Base-by-base conservation (phyloP, 2,888 invertebrate species). In the Anorthoa munda region DNA sequence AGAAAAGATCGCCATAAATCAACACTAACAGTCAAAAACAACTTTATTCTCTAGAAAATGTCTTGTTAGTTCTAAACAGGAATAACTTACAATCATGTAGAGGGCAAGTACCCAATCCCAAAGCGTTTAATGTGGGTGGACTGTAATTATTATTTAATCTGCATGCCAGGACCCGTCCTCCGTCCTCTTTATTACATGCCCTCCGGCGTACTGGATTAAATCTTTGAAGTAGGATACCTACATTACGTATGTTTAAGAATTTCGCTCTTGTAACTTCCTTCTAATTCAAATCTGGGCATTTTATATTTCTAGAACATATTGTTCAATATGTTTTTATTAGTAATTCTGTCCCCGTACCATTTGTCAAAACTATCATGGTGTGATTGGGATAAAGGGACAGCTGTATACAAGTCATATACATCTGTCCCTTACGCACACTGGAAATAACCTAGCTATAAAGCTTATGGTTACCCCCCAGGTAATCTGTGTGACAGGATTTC, bases 111-210 rank as follows among this genome's bases (percentile, higher is more conserved):
- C 51, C 21, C 65, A 73, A 72, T 65, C 72, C 83, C 70, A 23
- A 58, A 70, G 51, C 74, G 74, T 70, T 72, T 72, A 65, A 77
- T 67, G 45, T 73, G 77, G 77, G 64, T 48, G 67, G 63, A 50
- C 58, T 64, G 75, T 79, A 77, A 78, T 77, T 82, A 84, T 67
- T 82, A 75, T 78, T 72, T 77, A 86, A 79, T 74, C 80, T 80
- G 31, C 60, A 61, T 63, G 55, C 56, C 70, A 61, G 48, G 80
- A 66, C 58, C 72, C 72, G 65, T 60, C 45, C 45, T 7, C 15
- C 39, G n/a, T 60, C 64, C 75, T 70, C 74, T 82, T 65, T 67
- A 66, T 66, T 60, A 67, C 56, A 69, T 31, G 63, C 45, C 74
- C 81, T 63, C 56, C 23, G 58, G 69, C 71, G 46, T n/a, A 48